These are phyloP conservation scores for Epirrhoe tristata DNA, from an alignment of 2,888 invertebrate species.

Conservation along the genomic window DNA sequence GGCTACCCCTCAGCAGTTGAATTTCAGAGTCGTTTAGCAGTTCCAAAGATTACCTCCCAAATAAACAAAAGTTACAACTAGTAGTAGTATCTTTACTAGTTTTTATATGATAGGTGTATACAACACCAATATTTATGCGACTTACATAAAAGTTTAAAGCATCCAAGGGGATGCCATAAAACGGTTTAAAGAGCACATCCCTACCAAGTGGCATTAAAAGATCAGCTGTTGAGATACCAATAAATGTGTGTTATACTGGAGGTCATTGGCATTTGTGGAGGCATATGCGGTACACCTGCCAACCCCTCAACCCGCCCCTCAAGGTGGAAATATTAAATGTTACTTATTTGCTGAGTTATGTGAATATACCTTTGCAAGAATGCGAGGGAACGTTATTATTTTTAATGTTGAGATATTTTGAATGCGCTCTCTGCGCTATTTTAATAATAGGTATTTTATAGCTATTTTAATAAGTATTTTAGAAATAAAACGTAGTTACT, in stretches of 20 bases:
- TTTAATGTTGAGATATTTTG: constrained; percentile 37
- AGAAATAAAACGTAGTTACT: no score
- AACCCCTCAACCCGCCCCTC: constrained; percentile 64
- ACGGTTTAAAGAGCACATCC: constrained; percentile 41
- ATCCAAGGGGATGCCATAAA: constrained; percentile 40
- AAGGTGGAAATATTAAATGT: constrained; percentile 79
- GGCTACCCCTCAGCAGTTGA: no score
- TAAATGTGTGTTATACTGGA: constrained; percentile 42
- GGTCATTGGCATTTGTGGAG: constrained; percentile 81
- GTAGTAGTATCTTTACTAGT: background rate
- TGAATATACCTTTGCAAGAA: constrained; percentile 52
- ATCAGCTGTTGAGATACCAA: constrained; percentile 57
- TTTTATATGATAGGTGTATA: background rate
- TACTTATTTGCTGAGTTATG: constrained; percentile 73
- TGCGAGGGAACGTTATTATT: constrained; percentile 41
- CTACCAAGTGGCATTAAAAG: constrained; percentile 50
- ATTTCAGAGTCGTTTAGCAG: background rate
- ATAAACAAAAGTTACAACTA: background rate
- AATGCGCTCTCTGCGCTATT: constrained; percentile 6
- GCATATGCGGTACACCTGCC: constrained; percentile 82
- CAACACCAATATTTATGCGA: constrained; percentile 26
- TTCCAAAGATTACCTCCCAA: background rate
- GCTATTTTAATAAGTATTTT: no score
- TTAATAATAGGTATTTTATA: constrained; percentile 1
- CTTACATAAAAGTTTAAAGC: constrained; percentile 41